Evolutionary conservation across 2,888 invertebrate genomes (phyloP), one percentile per base, ranked within the genome.

Genomic region (Magallana nippona): DNA sequence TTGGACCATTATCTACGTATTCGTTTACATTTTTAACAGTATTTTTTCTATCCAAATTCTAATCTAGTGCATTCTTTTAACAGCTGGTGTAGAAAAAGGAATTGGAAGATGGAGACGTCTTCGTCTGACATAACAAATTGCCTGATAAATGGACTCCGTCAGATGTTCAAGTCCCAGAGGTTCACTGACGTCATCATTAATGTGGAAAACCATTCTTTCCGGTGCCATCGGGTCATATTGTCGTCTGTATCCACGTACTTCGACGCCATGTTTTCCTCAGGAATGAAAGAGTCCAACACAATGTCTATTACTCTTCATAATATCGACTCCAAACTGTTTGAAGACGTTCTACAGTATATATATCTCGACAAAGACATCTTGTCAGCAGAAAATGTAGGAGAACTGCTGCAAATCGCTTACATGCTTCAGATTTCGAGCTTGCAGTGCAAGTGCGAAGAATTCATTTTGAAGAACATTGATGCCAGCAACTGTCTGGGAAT

Each of bases 191-290:
- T 89, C 15, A 87, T 86, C 55, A 85, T 89, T 11, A 85, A 89
- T 55, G 89, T 90, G 10, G 90, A 88, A 32, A 88, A 88, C 79
- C 87, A 88, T 60, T 87, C 88, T 2, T 89, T 89, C 78, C 86
- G 86, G 80, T 89, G 90, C 77, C 90, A 90, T 82, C 87, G 86
- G 82, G 85, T 90, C n/a, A 87, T 90, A 32, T 79, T 90, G 56
- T 88, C 90, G 1, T 88, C 90, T 55, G 88, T 89, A 22, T 90
- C 90, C 1, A 85, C 87, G 56, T 90, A 89, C 78, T 90, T 90
- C 44, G 87, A 90, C 84, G 90, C 88, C 78, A 90, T 90, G 90
- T 90, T 89, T 83, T 89, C 89, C 0, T 87, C 88, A 81, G 88
- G 88, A 10, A 90, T 90, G 90, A 88, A 86, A 57, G 90, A 90